These are phyloP conservation scores for Actinia tenebrosa DNA, from an alignment of 64 coral and sea anemone species.

Conservation along the genomic window DNA sequence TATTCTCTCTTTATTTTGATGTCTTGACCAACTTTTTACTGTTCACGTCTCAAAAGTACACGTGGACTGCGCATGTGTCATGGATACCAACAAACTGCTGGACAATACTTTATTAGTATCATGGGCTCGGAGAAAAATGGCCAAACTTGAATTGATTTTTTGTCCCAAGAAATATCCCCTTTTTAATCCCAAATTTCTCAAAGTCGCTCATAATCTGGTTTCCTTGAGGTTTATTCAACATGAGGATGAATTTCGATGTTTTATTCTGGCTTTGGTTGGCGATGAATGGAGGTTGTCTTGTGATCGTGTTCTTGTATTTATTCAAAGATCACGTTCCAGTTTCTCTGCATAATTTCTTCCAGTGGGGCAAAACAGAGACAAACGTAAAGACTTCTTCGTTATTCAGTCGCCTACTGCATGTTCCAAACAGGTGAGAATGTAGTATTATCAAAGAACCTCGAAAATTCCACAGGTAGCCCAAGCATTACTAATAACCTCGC, in stretches of 20 bases:
- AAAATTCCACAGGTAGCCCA: background rate
- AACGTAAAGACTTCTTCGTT: conserved; percentile 16
- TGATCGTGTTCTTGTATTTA: conserved; percentile 39
- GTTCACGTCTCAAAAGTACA: conserved; percentile 60
- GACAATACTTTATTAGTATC: background rate
- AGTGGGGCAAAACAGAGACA: conserved; percentile 77
- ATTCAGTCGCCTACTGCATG: conserved; percentile 35
- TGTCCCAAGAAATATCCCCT: background rate
- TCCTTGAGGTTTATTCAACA: background rate
- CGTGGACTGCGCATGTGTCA: conserved; percentile 99
- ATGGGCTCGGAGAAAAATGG: conserved; percentile 1
- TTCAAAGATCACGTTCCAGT: conserved; percentile 47
- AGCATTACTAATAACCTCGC: background rate
- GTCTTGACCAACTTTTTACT: background rate
- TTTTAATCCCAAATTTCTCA: background rate
- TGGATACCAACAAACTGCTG: conserved; percentile 36
- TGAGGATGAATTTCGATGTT: background rate
- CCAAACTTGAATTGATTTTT: background rate
- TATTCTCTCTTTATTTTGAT: background rate
- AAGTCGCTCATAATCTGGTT: background rate
- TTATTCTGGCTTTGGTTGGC: conserved; percentile 42
- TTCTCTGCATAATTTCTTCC: conserved; percentile 64
- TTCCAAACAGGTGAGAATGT: conserved; percentile 79
- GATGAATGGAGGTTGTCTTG: conserved; percentile 55
- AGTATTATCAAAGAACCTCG: background rate